Evolutionary conservation across 2,113 vertebrate species (phyloP).

Genomic region (Pygoscelis adeliae): DNA sequence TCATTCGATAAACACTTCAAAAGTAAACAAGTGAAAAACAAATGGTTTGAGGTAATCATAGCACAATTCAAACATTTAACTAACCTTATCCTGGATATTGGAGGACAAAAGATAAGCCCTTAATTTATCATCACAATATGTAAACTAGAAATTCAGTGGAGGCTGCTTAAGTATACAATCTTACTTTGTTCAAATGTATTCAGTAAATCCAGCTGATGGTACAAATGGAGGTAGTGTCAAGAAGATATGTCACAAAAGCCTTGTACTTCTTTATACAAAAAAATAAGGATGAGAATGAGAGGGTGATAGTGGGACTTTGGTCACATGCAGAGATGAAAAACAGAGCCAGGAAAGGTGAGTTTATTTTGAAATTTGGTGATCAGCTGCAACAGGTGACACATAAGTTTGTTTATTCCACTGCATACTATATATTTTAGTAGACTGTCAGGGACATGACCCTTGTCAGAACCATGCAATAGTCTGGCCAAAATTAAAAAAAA

Average conservation of each 20-base stretch:
- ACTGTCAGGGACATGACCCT: not conserved
- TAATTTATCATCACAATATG: constrained; percentile 31
- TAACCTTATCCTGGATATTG: constrained; percentile 5
- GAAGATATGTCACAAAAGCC: not conserved
- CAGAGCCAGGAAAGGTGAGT: not conserved
- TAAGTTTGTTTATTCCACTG: not conserved
- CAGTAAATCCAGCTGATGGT: not conserved
- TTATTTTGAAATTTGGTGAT: not conserved
- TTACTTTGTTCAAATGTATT: constrained; percentile 33
- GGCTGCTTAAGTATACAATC: not conserved
- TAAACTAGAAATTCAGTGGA: constrained; percentile 55
- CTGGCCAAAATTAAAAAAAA: not conserved
- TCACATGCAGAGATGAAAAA: not conserved
- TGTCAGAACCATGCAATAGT: not conserved
- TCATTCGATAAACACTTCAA: constrained; percentile 4
- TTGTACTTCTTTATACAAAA: not conserved
- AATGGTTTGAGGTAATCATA: not conserved
- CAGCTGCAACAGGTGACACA: not conserved
- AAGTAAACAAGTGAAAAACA: not conserved
- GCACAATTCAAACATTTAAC: not conserved
- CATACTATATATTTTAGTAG: not conserved
- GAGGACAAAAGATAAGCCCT: constrained; percentile 10
- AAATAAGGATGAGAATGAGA: not conserved
- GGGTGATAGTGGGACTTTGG: not conserved
- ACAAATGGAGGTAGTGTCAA: not conserved